Percentiles rank a stretch among this genome's conserved stretches.
Evolutionary conservation across 2,888 invertebrate species (phyloP).

Genomic region (Xylota sylvarum): DNA sequence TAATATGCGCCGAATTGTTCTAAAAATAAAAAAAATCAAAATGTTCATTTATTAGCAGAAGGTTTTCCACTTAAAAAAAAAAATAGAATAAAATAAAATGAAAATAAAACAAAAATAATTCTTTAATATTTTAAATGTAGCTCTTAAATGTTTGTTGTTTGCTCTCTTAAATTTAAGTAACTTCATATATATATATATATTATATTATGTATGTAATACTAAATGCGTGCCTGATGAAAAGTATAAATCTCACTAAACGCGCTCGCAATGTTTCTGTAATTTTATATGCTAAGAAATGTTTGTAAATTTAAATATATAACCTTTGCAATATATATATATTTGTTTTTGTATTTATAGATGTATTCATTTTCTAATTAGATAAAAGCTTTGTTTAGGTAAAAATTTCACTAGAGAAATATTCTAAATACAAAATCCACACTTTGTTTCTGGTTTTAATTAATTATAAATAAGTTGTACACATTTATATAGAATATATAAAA

Average conservation of each 20-base stretch:
- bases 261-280: slow-evolving; percentile 33
- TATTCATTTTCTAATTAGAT: slow-evolving; percentile 61
- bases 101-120: not conserved
- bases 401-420: slow-evolving; percentile 73
- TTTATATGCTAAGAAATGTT: slow-evolving; percentile 49
- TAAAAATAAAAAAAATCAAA: not conserved
- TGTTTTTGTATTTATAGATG: slow-evolving; percentile 42
- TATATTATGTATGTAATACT: slow-evolving; percentile 46
- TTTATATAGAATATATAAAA: slow-evolving; percentile 39
- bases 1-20: slow-evolving; percentile 12
- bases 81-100: not conserved
- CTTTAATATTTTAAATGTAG: slow-evolving; percentile 10
- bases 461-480: slow-evolving; percentile 64
- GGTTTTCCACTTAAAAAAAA: not conserved
- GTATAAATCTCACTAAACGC: slow-evolving; percentile 53
- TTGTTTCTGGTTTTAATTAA: slow-evolving; percentile 23
- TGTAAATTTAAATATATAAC: slow-evolving; percentile 73
- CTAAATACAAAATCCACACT: slow-evolving; percentile 71
- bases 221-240: slow-evolving; percentile 58
- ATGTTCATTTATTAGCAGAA: not conserved
- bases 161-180: slow-evolving; percentile 43
- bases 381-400: slow-evolving; percentile 72
- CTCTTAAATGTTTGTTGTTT: slow-evolving; percentile 24
- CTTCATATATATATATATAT: slow-evolving; percentile 25
- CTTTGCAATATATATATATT: slow-evolving; percentile 56